These are phyloP conservation scores for Hybognathus amarus DNA, from an alignment of 2,797 vertebrate genomes.

Conservation along the genomic window DNA sequence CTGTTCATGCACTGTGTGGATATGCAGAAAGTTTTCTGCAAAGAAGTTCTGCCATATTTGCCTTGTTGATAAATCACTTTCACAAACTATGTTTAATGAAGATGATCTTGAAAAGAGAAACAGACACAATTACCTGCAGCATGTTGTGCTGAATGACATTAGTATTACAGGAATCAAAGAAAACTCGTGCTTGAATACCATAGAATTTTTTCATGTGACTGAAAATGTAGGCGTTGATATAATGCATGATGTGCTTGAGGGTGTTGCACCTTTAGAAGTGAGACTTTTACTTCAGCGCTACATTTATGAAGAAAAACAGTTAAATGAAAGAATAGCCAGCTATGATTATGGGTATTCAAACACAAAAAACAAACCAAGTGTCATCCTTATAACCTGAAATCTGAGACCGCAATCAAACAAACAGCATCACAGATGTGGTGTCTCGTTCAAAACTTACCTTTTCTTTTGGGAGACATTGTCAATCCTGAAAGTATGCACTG, in stretches of 20 bases:
- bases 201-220: too few species aligned
- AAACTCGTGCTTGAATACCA: too few species aligned
- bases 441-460: not conserved
- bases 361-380: not conserved
- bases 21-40: too few species aligned
- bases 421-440: not conserved
- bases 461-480: not conserved
- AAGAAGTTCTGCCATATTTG: too few species aligned
- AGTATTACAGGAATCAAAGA: too few species aligned
- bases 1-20: too few species aligned
- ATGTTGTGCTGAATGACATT: too few species aligned
- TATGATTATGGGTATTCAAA: not conserved
- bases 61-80: too few species aligned
- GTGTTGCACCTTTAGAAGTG: not conserved
- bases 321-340: conserved; percentile 9
- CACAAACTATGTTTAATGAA: too few species aligned
- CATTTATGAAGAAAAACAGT: not conserved
- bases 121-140: too few species aligned
- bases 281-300: not conserved
- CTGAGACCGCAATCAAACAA: conserved; percentile 3
- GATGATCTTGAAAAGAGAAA: too few species aligned
- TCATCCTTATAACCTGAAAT: conserved; percentile 1
- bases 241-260: not conserved
- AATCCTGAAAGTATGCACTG: not conserved
- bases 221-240: conserved; percentile 1